Evolutionary conservation across 2,113 vertebrate species (phyloP).

Genomic region (Salvelinus fontinalis): DNA sequence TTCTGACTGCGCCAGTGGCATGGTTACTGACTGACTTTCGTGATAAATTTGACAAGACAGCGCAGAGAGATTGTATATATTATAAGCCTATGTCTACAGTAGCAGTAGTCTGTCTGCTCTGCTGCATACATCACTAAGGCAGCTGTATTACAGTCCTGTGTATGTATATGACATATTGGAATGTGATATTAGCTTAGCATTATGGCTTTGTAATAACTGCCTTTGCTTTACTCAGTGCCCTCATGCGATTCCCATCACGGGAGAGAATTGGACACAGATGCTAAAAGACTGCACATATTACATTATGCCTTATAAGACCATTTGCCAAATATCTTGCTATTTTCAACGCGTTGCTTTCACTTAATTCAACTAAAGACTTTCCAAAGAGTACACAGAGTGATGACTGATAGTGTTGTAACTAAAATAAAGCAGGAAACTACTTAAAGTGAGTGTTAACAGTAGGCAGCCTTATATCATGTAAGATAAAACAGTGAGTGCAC

Average conservation of each 20-base stretch:
- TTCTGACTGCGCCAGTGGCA: no score
- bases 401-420: background rate
- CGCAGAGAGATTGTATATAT: no score
- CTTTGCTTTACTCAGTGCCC: background rate
- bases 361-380: background rate
- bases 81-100: no score
- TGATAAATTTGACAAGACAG: no score
- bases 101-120: background rate
- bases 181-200: constrained; percentile 6
- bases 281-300: background rate
- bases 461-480: no score
- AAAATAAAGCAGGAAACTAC: background rate
- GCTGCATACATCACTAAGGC: background rate
- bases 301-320: background rate
- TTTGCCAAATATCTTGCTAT: background rate
- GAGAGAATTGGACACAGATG: background rate
- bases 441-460: background rate
- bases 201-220: background rate
- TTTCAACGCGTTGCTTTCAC: background rate
- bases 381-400: background rate
- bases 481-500: no score
- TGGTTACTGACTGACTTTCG: no score
- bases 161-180: background rate
- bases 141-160: constrained; percentile 2
- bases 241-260: background rate